Conservation (phyloP, 2,888 invertebrate genomes). For the Heterodera filipjevi region DNA sequence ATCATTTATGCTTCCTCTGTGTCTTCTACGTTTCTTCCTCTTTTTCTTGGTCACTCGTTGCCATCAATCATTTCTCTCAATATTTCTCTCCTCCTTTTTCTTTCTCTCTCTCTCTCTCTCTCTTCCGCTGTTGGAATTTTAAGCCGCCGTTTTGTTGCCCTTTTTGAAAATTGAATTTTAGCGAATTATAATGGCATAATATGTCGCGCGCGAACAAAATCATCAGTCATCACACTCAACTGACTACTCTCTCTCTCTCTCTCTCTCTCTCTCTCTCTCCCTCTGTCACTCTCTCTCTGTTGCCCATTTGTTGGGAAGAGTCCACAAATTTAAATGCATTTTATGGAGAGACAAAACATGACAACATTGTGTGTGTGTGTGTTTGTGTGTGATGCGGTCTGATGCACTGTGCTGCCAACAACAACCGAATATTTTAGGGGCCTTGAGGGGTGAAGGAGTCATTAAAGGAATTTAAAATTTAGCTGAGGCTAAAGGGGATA, state of each 20-base stretch:
- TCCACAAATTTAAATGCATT: neutral
- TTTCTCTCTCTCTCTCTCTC: neutral
- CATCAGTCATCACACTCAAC: neutral
- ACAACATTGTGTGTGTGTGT: no score
- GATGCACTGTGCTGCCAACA: neutral
- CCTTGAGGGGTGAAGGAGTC: neutral
- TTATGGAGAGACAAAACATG: neutral
- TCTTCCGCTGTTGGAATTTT: neutral
- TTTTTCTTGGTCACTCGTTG: neutral
- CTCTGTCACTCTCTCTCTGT: no score
- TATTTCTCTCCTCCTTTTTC: neutral
- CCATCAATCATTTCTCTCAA: neutral
- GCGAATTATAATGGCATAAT: no score
- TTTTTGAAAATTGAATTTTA: neutral
- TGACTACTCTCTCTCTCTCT: no score
- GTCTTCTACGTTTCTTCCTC: neutral
- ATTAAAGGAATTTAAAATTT: neutral
- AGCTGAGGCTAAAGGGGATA: neutral
- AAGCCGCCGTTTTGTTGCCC: neutral
- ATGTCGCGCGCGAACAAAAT: neutral
- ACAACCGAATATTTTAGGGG: neutral
- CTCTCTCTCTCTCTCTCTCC: no score
- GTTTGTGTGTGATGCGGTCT: neutral
- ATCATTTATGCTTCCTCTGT: neutral
- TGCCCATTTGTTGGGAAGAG: neutral